phyloP scores from a whole-genome alignment of 92 coral and sea anemone species.

The Epizoanthus ramosus region DNA sequence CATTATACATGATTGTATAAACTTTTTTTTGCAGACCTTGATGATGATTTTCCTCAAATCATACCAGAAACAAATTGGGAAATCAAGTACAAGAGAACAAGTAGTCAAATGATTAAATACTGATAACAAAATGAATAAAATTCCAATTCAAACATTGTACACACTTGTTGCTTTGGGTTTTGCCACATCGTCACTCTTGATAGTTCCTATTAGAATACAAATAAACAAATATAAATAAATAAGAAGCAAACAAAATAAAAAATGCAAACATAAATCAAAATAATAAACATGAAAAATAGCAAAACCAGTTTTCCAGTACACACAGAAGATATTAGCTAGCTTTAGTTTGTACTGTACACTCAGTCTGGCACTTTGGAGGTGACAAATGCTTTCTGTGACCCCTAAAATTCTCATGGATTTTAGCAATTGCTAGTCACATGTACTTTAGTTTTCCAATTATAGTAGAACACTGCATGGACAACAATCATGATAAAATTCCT shows the following conservation, averaged over 20 bases:
- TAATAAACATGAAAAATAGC: neutral
- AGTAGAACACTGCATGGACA: too few relatives aligned
- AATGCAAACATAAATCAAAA: neutral
- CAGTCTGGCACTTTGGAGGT: too few relatives aligned
- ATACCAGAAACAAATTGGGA: neutral
- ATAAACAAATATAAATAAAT: neutral
- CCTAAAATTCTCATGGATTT: too few relatives aligned
- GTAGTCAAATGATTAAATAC: neutral
- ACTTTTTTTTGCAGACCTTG: too few relatives aligned
- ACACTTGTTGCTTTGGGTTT: constrained; percentile 79
- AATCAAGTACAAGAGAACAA: neutral
- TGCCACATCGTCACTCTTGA: constrained; percentile 69
- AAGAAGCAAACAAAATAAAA: neutral
- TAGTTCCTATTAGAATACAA: constrained; percentile 35
- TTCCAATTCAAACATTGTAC: constrained; percentile 1
- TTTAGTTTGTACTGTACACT: too few relatives aligned
- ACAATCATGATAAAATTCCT: too few relatives aligned
- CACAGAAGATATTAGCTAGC: too few relatives aligned
- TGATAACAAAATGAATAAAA: neutral
- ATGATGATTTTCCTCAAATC: neutral
- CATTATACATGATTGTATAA: too few relatives aligned
- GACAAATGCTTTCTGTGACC: too few relatives aligned
- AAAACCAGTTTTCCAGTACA: neutral
- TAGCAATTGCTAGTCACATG: too few relatives aligned
- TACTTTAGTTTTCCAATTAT: too few relatives aligned